Evolutionary conservation across 2,113 vertebrate species (phyloP).

Genomic region (Dromas ardeola): DNA sequence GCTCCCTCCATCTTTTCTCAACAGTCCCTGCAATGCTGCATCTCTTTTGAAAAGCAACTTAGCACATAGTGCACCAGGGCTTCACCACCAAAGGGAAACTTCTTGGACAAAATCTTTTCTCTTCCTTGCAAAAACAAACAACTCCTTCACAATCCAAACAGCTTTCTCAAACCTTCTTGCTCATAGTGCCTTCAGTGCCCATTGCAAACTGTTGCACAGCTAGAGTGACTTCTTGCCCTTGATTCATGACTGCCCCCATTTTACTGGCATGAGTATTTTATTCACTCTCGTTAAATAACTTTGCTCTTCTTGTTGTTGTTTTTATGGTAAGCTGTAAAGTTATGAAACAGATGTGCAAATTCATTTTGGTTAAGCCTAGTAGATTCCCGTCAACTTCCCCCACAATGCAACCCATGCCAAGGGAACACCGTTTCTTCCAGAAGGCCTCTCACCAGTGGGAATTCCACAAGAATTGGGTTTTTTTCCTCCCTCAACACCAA

Average conservation of each 20-base stretch:
- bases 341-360: background rate
- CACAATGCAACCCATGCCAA: background rate
- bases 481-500: background rate
- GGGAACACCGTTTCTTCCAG: background rate
- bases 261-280: background rate
- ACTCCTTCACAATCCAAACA: background rate
- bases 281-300: background rate
- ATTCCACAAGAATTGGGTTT: fast-evolving
- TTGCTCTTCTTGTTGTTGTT: background rate
- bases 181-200: background rate
- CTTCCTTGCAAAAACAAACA: background rate
- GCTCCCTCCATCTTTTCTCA: background rate
- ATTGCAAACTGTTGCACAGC: background rate
- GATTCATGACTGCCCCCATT: background rate
- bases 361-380: background rate
- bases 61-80: background rate
- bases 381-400: background rate
- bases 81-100: background rate
- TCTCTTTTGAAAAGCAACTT: background rate
- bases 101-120: background rate
- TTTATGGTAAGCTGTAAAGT: background rate
- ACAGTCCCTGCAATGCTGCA: background rate
- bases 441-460: background rate
- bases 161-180: background rate
- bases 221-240: background rate